Base-by-base conservation (phyloP, 2,797 vertebrate species). In the Gymnocypris eckloni region DNA sequence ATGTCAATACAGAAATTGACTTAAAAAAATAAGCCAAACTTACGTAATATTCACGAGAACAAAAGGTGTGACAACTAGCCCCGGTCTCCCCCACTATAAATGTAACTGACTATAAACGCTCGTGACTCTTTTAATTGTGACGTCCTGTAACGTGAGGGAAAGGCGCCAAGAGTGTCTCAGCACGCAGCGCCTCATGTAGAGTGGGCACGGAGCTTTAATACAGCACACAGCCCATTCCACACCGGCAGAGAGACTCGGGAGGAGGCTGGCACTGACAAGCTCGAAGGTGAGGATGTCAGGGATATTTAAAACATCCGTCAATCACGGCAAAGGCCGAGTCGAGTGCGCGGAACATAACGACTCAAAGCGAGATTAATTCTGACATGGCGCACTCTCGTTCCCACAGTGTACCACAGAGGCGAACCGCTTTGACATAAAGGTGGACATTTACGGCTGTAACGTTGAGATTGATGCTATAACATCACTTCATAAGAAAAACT, bases 261-360 rank as follows among this genome's bases (percentile, higher is more conserved):
- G 33, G 84, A 79, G 76, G 70, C 15, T 25, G 75, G 77, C 52
- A 78, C 78, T 43, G 84, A 88, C 71, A 76, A 48, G 56, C 85
- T 80, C 7, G 28, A 79, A 66, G 80, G 78, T 82, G 59, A 82
- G 83, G 76, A 43, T 76, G 82, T 75, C 82, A 73, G 52, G 13
- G 48, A 61, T 33, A 39, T 73, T 90, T 81, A 78, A 87, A 70
- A 87, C 61, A 41, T 54, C 81, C 73, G 59, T 72, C 89, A 84
- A 88, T 88, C 81, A 77, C 20, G 18, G 61, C 37, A 84, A 83
- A 50, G 37, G 41, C 33, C 13, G 56, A 72, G 22, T 22, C 13
- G 56, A 72, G 22, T 22, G 61, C n/a, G n/a, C 52, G 28, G 37
- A 54, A 64, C 56, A 22, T 79, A 71, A 79, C 81, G 43, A 43